These are phyloP conservation scores for Bombyx mori DNA, from an alignment of 1,140 invertebrate species.

Conservation along the genomic window DNA sequence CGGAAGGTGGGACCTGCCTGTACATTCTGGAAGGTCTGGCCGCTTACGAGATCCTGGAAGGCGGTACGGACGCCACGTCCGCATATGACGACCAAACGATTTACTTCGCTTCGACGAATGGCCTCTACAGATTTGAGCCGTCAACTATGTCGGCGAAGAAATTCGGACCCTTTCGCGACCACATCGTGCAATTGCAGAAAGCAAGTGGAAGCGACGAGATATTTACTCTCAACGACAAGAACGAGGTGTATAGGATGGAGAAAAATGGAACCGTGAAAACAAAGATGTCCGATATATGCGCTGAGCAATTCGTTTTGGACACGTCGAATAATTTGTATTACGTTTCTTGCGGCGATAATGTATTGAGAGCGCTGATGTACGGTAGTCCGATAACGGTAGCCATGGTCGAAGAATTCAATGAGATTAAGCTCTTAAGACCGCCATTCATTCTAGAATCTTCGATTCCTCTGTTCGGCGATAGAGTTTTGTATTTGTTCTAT, in stretches of 20 bases:
- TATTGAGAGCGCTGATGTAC: conserved; percentile 32
- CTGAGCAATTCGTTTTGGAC: conserved; percentile 49
- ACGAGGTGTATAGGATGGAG: conserved; percentile 39
- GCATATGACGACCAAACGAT: conserved; percentile 37
- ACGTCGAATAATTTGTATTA: conserved; percentile 52
- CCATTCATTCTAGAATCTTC: conserved; percentile 47
- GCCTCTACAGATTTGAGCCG: conserved; percentile 42
- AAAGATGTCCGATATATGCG: conserved; percentile 30
- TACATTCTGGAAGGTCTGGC: conserved; percentile 48
- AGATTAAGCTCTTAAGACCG: conserved; percentile 37
- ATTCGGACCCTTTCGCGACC: conserved; percentile 37
- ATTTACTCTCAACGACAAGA: conserved; percentile 33
- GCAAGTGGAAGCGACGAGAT: conserved; percentile 39
- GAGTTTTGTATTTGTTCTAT: conserved; percentile 36
- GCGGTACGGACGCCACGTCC: conserved; percentile 42
- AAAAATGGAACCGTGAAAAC: conserved; percentile 39
- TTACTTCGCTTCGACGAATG: conserved; percentile 48
- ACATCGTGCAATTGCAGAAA: conserved; percentile 53
- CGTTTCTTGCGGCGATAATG: conserved; percentile 30
- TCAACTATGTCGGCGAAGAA: conserved; percentile 42
- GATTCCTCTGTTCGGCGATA: conserved; percentile 46
- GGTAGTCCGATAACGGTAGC: conserved; percentile 25
- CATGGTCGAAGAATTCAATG: conserved; percentile 32
- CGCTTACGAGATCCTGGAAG: conserved; percentile 52
- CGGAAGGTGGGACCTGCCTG: conserved; percentile 33